These are phyloP conservation scores for Sebastes glaucus DNA, from an alignment of 2,797 vertebrate species.

Conservation along the genomic window DNA sequence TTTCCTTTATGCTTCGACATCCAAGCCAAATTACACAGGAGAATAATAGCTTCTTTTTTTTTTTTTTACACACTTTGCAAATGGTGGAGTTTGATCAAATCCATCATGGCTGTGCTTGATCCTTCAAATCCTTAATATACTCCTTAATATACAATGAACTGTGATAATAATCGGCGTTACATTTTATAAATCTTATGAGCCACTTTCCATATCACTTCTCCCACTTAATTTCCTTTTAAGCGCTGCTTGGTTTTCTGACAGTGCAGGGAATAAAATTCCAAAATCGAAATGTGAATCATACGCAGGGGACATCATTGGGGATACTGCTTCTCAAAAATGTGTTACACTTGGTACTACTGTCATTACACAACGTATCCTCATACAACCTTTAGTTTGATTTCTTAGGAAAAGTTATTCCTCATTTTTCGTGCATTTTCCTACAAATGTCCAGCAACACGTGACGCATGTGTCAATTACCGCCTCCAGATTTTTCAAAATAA, in stretches of 20 bases:
- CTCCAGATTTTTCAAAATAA: no score
- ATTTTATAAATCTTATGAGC: slow-evolving; percentile 13
- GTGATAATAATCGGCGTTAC: slow-evolving; percentile 1
- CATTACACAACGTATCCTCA: not conserved
- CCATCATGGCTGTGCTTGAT: slow-evolving; percentile 20
- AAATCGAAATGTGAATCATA: not conserved
- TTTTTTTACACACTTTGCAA: not conserved
- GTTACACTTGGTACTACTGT: not conserved
- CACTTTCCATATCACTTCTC: not conserved
- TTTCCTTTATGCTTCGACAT: slow-evolving; percentile 47
- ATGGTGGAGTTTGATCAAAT: slow-evolving; percentile 43
- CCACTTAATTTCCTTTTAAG: not conserved
- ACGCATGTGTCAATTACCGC: no score
- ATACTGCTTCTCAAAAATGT: not conserved
- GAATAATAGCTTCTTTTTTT: slow-evolving; percentile 3
- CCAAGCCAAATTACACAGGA: slow-evolving; percentile 32
- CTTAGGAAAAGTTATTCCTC: no score
- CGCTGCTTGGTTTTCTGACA: not conserved
- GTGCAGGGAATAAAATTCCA: not conserved
- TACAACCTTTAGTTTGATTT: no score
- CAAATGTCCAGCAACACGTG: no score
- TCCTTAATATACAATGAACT: slow-evolving; percentile 7
- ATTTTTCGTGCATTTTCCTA: no score
- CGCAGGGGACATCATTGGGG: not conserved
- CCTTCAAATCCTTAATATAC: slow-evolving; percentile 29